Conservation (phyloP, 2,888 invertebrate genomes). For the Chironomus tentans region DNA sequence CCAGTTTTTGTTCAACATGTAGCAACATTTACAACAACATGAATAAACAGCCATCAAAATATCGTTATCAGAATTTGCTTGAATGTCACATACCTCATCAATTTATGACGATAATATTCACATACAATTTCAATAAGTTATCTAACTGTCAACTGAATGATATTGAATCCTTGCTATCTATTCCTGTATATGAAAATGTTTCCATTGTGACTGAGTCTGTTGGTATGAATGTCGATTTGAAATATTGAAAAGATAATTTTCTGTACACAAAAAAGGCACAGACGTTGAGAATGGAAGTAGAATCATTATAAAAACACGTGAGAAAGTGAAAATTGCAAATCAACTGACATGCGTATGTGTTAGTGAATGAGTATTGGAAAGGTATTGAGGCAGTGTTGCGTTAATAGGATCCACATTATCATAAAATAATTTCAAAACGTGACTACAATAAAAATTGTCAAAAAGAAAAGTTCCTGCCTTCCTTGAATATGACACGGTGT, state of each 20-base stretch:
- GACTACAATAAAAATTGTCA: conserved; percentile 12
- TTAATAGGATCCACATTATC: neutral
- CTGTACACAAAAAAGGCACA: no score
- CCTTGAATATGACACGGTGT: neutral
- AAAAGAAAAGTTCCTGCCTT: no score
- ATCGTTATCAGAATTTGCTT: neutral
- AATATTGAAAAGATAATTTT: no score
- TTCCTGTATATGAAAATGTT: neutral
- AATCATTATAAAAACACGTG: neutral
- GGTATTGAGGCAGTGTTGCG: neutral
- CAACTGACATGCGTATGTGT: no score
- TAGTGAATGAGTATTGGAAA: neutral
- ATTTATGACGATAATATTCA: conserved; percentile 8
- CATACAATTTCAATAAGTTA: neutral
- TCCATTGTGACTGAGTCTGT: no score
- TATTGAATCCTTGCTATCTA: neutral
- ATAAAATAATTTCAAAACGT: conserved; percentile 18
- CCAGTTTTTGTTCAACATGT: neutral
- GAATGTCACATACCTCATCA: neutral
- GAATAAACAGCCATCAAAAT: neutral
- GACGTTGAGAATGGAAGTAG: neutral
- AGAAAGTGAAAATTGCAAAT: neutral
- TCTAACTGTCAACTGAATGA: neutral
- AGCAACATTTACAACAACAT: neutral
- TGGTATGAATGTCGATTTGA: no score